These are phyloP conservation scores for Aurelia aurita complex sp. Pacific DNA, from an alignment of 30 jellyfish, hydroid and myxozoan genomes.

Conservation along the genomic window DNA sequence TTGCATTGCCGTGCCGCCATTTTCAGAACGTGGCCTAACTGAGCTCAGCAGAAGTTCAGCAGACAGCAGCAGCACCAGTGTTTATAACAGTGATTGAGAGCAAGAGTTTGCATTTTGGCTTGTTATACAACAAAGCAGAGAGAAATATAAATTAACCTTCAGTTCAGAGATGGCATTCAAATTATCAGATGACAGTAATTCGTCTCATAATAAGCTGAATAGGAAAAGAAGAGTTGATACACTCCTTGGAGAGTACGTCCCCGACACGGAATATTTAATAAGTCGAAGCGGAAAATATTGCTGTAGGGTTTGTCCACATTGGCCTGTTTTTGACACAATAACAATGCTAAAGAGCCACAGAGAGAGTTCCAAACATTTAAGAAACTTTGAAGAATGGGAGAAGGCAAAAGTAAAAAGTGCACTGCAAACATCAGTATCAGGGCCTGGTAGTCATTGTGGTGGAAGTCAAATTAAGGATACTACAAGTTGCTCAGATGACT, in stretches of 20 bases:
- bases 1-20: no score
- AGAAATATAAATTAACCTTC: no score
- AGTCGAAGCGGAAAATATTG: conserved; percentile 73
- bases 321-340: conserved; percentile 84
- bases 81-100: no score
- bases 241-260: conserved; percentile 35
- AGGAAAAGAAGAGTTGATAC: conserved; percentile 34
- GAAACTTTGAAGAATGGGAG: conserved; percentile 51
- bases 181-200: conserved; percentile 46
- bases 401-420: conserved; percentile 6
- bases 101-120: no score
- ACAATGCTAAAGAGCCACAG: conserved; percentile 57
- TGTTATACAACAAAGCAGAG: no score
- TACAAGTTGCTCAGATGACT: not conserved
- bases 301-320: conserved; percentile 73
- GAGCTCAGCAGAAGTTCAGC: no score
- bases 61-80: no score
- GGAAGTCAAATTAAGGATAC: not conserved
- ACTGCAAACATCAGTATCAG: not conserved
- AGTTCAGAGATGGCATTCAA: conserved; percentile 58
- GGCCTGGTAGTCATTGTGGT: no score
- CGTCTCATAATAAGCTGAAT: conserved; percentile 20
- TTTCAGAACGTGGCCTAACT: no score
- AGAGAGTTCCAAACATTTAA: conserved; percentile 35
- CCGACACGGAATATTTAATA: conserved; percentile 3